Evolutionary conservation across 2,113 vertebrate genomes (phyloP), one percentile per base, ranked within the genome.

Genomic region (Eudyptes chrysolophus): DNA sequence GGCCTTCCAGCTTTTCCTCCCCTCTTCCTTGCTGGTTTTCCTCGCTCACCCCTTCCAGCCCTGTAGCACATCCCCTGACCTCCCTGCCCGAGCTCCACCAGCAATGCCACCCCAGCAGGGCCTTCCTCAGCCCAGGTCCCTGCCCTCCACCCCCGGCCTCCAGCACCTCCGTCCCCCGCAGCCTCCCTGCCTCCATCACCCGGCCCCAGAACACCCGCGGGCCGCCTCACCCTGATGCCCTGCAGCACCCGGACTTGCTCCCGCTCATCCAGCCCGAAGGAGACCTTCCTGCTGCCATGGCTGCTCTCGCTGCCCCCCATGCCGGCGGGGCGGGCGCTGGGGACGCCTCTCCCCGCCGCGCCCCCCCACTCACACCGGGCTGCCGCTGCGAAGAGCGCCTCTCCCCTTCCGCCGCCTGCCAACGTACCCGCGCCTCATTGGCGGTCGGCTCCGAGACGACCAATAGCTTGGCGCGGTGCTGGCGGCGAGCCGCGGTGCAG

Each of bases 161-260:
- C 75, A 18, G 24, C 66, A 26, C 13, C 30, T 58, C 26, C 27
- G 26, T 9, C 26, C 51, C 19, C 24, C 24, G 5, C 57, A 17
- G 29, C 48, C 52, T 9, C 60, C 38, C 38, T 8, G n/a, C 42
- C 65, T 38, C 49, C 87, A 32, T 32, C 42, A 7, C 21, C 61
- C 68, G 65, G 64, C 58, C 70, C 54, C 57, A 11, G 2, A 9
- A 8, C 52, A 21, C 27, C 40, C 36, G 13, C n/a, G 24, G 34
- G 62, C 46, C 58, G 44, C 86, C 98, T 98, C 98, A 99, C 99
- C 99, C 99, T 98, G 92, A 99, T 98, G 95, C 99, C 99, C 95
- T 99, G 99, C 94, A 99, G 97, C 93, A 99, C 99, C 48, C 98
- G 99, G 96, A 99, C 99, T 97, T 98, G 99, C 80, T 99, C 98